A percentile compares a stretch with the other conserved stretches of the same genome.
Evolutionary conservation across 2,888 invertebrate genomes (phyloP).

Genomic region (Mesoligia furuncula): DNA sequence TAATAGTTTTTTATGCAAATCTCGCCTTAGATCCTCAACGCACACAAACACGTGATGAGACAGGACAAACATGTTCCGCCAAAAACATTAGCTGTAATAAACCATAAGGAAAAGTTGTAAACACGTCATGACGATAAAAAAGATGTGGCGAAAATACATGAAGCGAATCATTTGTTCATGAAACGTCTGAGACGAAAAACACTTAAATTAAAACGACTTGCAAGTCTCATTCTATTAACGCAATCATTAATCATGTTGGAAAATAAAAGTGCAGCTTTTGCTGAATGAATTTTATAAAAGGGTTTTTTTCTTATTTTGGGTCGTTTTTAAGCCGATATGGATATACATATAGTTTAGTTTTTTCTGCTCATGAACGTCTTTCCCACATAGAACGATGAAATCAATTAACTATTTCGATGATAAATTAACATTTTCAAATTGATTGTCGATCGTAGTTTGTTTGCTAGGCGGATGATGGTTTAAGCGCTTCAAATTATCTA

Average conservation of each 20-base stretch:
- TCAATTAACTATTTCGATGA: too few relatives aligned
- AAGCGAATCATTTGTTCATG: conserved; percentile 21
- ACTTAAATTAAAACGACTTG: conserved; percentile 4
- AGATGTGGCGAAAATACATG: conserved; percentile 25
- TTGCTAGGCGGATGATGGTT: not conserved
- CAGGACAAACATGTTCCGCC: conserved; percentile 36
- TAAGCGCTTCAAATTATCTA: not conserved
- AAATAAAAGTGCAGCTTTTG: conserved; percentile 24
- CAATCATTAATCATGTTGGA: conserved; percentile 12
- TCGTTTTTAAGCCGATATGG: not conserved
- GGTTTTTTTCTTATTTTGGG: not conserved
- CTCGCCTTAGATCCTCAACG: conserved; percentile 8
- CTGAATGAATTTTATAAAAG: not conserved
- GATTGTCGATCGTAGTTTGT: not conserved
- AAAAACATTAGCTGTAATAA: conserved; percentile 37
- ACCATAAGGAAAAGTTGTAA: conserved; percentile 44
- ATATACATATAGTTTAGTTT: not conserved
- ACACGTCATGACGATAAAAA: conserved; percentile 41
- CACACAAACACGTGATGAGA: conserved; percentile 31
- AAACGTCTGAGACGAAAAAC: conserved; percentile 19
- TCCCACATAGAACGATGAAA: not conserved
- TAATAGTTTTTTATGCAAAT: conserved; percentile 36
- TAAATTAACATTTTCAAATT: conserved; percentile 3
- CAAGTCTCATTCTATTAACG: conserved; percentile 14
- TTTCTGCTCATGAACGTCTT: not conserved